Percentiles rank a stretch among this genome's conserved stretches.
phyloP scores from a whole-genome alignment of 2,888 invertebrate species.

The Pseudoips prasinana region DNA sequence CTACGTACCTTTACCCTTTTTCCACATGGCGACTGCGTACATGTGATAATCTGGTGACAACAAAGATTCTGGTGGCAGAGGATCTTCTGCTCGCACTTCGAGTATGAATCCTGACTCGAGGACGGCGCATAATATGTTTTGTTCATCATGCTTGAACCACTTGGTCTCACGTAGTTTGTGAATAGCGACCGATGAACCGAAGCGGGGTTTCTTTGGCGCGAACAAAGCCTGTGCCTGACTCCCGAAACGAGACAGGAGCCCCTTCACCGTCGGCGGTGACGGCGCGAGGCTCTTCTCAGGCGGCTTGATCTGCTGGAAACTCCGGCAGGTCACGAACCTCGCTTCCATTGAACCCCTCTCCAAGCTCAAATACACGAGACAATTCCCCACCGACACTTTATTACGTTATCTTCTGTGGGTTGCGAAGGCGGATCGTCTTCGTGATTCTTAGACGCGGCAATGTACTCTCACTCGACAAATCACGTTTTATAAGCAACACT shows the following conservation, averaged over 20 bases:
- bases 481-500: constrained; percentile 68
- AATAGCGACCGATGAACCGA: constrained; percentile 85
- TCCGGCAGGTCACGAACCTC: constrained; percentile 81
- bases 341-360: constrained; percentile 81
- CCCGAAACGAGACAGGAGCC: constrained; percentile 78
- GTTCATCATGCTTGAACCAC: constrained; percentile 88
- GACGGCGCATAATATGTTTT: constrained; percentile 86
- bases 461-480: constrained; percentile 74
- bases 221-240: constrained; percentile 79
- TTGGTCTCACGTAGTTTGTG: constrained; percentile 88
- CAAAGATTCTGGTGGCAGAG: constrained; percentile 67
- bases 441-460: constrained; percentile 39
- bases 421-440: constrained; percentile 38
- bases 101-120: constrained; percentile 88
- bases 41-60: constrained; percentile 79
- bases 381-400: constrained; percentile 61
- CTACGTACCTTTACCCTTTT: constrained; percentile 85
- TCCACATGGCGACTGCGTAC: constrained; percentile 87
- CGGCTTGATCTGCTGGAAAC: constrained; percentile 80
- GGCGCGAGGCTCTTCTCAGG: constrained; percentile 78
- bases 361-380: constrained; percentile 58
- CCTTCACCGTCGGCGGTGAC: constrained; percentile 74
- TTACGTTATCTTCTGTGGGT: constrained; percentile 24
- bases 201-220: constrained; percentile 77
- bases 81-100: constrained; percentile 81